Evolutionary conservation across 2,888 invertebrate genomes (phyloP).

Genomic region (Cancer borealis): DNA sequence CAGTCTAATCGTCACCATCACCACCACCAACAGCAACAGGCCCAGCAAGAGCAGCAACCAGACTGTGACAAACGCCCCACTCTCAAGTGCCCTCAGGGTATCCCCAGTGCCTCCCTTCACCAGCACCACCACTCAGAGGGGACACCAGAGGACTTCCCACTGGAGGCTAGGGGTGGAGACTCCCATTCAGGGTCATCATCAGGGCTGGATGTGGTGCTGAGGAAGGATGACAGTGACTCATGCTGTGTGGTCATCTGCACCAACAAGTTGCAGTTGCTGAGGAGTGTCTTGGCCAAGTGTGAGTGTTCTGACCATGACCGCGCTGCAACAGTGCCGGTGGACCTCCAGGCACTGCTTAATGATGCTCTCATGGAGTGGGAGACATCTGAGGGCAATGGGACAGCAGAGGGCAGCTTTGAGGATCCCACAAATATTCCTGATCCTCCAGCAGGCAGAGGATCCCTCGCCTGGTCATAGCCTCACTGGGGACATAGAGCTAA

Average conservation of each 20-base stretch:
- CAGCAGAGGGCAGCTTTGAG: constrained; percentile 1
- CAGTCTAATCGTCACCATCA: constrained; percentile 44
- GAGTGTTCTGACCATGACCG: constrained; percentile 68
- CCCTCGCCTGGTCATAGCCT: background rate
- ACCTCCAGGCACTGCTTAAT: constrained; percentile 67
- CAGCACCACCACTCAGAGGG: background rate
- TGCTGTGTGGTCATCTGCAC: constrained; percentile 73
- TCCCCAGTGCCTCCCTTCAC: background rate
- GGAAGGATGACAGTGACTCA: constrained; percentile 65
- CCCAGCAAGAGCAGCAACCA: background rate
- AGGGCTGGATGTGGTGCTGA: constrained; percentile 62
- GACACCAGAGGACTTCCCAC: background rate
- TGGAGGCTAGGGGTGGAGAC: background rate
- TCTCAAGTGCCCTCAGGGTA: background rate
- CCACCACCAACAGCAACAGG: background rate
- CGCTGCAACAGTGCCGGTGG: constrained; percentile 45
- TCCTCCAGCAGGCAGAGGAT: background rate
- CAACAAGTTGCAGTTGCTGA: constrained; percentile 69
- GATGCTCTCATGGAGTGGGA: constrained; percentile 72
- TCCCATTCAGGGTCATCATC: background rate
- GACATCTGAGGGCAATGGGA: constrained; percentile 46
- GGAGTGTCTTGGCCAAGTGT: constrained; percentile 63
- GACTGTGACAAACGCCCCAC: background rate
- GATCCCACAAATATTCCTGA: background rate
- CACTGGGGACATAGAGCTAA: background rate